phyloP scores from a whole-genome alignment of 1,140 invertebrate species.

The Colletes latitarsis region DNA sequence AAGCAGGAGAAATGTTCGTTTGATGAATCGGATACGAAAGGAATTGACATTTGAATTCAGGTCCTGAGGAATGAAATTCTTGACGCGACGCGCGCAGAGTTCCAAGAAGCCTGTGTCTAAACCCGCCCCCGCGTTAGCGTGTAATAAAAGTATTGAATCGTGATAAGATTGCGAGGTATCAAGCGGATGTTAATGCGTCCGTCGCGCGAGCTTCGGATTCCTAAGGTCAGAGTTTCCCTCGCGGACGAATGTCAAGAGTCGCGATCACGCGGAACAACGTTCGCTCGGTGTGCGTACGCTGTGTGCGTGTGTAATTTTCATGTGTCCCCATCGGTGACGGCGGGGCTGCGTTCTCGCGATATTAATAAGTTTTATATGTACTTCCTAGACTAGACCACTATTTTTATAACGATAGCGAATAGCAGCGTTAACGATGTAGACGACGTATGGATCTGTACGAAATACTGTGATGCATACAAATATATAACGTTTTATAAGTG shows the following conservation, averaged over 20 bases:
- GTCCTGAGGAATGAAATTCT: too few relatives aligned
- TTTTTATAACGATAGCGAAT: conserved; percentile 31
- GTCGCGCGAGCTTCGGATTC: neutral
- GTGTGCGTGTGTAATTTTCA: neutral
- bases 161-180: conserved; percentile 24
- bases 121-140: neutral
- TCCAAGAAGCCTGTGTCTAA: too few relatives aligned
- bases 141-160: conserved; percentile 44
- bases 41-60: conserved; percentile 15
- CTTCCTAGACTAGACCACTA: conserved; percentile 13
- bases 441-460: conserved; percentile 26
- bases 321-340: neutral
- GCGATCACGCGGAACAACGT: neutral
- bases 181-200: conserved; percentile 10
- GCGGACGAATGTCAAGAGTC: neutral
- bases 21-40: neutral
- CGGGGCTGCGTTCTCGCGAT: neutral
- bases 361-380: conserved; percentile 28
- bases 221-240: conserved; percentile 14
- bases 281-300: neutral
- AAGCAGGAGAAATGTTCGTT: neutral
- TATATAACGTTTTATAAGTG: conserved; percentile 39
- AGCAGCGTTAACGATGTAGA: neutral
- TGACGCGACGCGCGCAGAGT: too few relatives aligned
- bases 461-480: conserved; percentile 25